Percentiles rank a stretch among this genome's conserved stretches.
Evolutionary conservation across 2,113 vertebrate genomes (phyloP).

Genomic region (Lepisosteus oculatus): DNA sequence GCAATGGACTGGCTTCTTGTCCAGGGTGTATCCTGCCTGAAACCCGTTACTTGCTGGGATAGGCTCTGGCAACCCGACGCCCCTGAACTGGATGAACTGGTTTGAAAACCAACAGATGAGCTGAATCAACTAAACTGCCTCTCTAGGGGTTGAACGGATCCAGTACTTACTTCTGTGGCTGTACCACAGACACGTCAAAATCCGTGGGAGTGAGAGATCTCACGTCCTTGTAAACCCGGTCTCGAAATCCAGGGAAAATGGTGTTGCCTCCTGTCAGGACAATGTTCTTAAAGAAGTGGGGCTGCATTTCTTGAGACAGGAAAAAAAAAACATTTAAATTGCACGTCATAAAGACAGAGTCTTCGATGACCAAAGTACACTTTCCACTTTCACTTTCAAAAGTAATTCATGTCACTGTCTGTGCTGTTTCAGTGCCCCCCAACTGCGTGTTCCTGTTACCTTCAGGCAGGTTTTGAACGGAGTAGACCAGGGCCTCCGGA

Average conservation of each 20-base stretch:
- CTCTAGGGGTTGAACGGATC: neutral
- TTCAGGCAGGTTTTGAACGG: constrained; percentile 88
- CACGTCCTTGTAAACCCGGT: constrained; percentile 88
- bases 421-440: neutral
- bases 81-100: neutral
- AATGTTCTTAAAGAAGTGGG: constrained; percentile 96
- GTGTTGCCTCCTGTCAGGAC: constrained; percentile 90
- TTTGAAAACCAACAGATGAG: neutral
- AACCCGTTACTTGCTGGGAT: no score
- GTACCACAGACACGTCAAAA: constrained; percentile 82
- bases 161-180: constrained; percentile 83
- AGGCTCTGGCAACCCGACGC: no score
- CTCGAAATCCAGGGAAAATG: constrained; percentile 87
- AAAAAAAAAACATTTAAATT: constrained; percentile 8
- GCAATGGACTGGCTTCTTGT: no score
- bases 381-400: neutral
- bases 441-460: constrained; percentile 54
- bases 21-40: no score
- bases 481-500: constrained; percentile 89
- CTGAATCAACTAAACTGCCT: neutral
- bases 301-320: constrained; percentile 87
- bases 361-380: neutral
- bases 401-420: no score
- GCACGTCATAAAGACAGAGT: constrained; percentile 19
- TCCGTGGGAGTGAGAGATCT: constrained; percentile 87